Evolutionary conservation across 2,113 vertebrate genomes (phyloP), one percentile per base, ranked within the genome.

Genomic region (Theristicus caerulescens): DNA sequence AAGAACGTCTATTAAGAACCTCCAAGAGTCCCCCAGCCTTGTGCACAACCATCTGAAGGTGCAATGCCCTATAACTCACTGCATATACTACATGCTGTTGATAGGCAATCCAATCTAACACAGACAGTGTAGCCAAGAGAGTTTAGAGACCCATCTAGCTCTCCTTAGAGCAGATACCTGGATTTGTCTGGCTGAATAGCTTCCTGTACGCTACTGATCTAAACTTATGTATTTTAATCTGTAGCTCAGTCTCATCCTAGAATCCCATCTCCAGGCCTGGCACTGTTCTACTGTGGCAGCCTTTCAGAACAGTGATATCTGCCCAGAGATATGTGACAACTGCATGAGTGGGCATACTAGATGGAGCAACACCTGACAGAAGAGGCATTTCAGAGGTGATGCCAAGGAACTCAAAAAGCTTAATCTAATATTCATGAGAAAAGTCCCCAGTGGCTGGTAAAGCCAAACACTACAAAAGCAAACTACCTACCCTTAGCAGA

Each of bases 251-350:
- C 22, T 73, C 20, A 42, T 19, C 16, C 18, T 15, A 31, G 55
- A 9, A 58, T 61, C 19, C 55, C 20, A 20, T 19, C 5, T 9
- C 21, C 16, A 76, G 29, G 4, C 5, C 38, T 58, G 27, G 6
- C 5, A 12, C 4, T 18, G 14, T 1, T 65, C 29, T 38, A 0
- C 8, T 18, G 19, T 10, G 32, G 7, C 12, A 71, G 29, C 12
- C 5, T 74, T 40, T 87, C 71, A 65, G 40, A 82, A 18, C 7
- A 57, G 9, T 16, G 6, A 3, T 42, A 0, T 32, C 36, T 62
- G 38, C 16, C 13, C 25, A 78, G 59, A 76, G 19, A 31, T 10
- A 3, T 0, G 0, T 27, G 24, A 20, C 59, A 62, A 17, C 3
- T 25, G 10, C 31, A 22, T 36, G 27, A 36, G 3, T 29, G 21